Base-by-base conservation (phyloP, 1,140 invertebrate genomes). In the Caenorhabditis briggsae region DNA sequence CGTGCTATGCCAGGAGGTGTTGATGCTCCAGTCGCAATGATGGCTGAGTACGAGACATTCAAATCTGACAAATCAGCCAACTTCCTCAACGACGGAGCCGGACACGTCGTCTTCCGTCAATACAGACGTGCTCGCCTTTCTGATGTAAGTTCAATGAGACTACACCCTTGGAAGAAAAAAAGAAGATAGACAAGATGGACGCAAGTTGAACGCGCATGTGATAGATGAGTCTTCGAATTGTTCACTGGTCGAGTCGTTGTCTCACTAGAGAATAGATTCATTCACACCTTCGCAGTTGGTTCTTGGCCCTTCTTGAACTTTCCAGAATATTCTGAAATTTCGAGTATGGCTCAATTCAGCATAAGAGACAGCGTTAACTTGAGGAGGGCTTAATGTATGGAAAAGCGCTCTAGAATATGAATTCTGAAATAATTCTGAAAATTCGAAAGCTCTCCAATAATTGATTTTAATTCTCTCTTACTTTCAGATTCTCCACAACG, bases 11-110 rank as follows among this genome's bases (percentile, higher is more conserved):
- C 85, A 50, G 55, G 70, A 58, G 86, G 86, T 55, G 85, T 87
- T 65, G 82, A 74, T 53, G 64, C 83, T 84, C 82, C 82, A 58
- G 59, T 70, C 61, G 59, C 86, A 14, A 84, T 64, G 43, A 87
- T 87, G 58, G 86, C 86, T 48, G 86, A 87, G 50, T 86, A 87
- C 83, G 86, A 87, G 48, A 87, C 86, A 9, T 87, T 87, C 86
- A 87, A 87, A 82, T 78, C 59, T 18, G 83, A 84, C 58, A 56
- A 70, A 82, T 82, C 82, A 0, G 86, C 86, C 33, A 87, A 87
- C 50, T 87, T 87, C 83, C 43, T 87, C 9, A 70, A 65, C 18
- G 86, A 87, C 48, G 86, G 86, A 23, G 20, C 46, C 9, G 86
- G 86, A 65, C 64, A 78, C 43, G 65, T 87, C 3, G 82, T 84